Percentiles rank a stretch among this genome's conserved stretches.
These are phyloP conservation scores for Triops longicaudatus DNA, from an alignment of 1,140 invertebrate species.

Conservation along the genomic window DNA sequence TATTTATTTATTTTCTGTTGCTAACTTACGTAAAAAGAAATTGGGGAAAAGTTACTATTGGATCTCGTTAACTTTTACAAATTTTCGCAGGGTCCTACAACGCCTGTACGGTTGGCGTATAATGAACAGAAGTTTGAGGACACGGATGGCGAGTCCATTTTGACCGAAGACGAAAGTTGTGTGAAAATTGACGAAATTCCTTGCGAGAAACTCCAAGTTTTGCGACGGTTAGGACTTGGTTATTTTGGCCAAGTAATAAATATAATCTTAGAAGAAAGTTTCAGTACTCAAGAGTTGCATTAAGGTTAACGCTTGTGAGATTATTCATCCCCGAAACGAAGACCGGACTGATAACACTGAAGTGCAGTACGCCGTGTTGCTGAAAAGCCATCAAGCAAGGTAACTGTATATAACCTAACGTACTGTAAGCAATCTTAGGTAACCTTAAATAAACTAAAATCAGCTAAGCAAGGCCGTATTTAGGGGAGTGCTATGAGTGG, in stretches of 20 bases:
- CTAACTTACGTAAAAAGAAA: too few species aligned
- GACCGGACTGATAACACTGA: neutral
- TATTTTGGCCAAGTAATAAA: conserved; percentile 13
- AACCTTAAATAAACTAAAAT: too few species aligned
- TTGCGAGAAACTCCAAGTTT: neutral
- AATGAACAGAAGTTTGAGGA: neutral
- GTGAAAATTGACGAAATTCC: conserved; percentile 18
- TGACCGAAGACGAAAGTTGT: neutral
- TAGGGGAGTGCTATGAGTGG: too few species aligned
- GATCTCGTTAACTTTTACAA: neutral
- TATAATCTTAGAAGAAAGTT: neutral
- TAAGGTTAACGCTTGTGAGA: neutral
- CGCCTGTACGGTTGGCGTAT: neutral
- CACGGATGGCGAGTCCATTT: neutral
- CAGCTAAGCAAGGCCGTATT: too few species aligned
- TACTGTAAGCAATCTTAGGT: too few species aligned
- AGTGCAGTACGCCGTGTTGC: neutral
- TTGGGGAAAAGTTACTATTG: neutral
- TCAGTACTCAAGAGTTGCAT: neutral
- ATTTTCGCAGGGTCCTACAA: neutral
- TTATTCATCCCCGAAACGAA: neutral
- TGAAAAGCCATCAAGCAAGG: neutral
- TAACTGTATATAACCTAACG: too few species aligned
- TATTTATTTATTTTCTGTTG: too few species aligned
- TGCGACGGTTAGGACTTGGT: conserved; percentile 5